Evolutionary conservation across 37 sponge, comb jelly and placozoan species (phyloP).

Genomic region (Aphrocallistes beatrix): DNA sequence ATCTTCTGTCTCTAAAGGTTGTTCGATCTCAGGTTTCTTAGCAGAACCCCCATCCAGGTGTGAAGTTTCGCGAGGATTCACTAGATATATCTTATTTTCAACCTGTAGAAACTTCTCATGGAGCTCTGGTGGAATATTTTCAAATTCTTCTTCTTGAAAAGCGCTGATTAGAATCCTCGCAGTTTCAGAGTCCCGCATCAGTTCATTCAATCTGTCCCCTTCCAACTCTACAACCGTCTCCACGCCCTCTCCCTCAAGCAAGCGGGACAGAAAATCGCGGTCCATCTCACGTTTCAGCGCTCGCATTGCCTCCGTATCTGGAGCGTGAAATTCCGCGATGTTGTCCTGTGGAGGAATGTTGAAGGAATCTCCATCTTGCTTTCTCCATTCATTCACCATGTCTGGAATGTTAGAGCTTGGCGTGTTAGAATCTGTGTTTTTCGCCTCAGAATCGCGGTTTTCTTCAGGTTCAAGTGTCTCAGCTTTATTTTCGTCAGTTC

Average conservation of each 20-base stretch:
- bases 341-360: not conserved
- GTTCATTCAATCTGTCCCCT: not conserved
- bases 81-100: too few relatives aligned
- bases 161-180: not conserved
- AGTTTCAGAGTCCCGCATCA: not conserved
- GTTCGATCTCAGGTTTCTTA: not conserved
- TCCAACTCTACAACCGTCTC: not conserved
- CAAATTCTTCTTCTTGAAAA: too few relatives aligned
- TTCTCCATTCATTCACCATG: not conserved
- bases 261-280: not conserved
- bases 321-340: slow-evolving; percentile 1
- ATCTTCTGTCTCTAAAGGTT: not conserved
- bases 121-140: too few relatives aligned
- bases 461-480: not conserved
- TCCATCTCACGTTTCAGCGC: not conserved
- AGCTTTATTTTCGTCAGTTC: too few relatives aligned
- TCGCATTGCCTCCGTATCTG: not conserved
- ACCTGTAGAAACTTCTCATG: too few relatives aligned
- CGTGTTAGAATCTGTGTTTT: not conserved
- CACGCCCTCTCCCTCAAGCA: not conserved
- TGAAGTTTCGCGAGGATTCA: slow-evolving; percentile 10
- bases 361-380: not conserved
- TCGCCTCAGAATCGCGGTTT: not conserved
- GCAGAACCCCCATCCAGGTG: not conserved
- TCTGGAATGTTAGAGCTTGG: not conserved